Conservation (phyloP, 2,797 vertebrate species). For the Podarcis lilfordi region DNA sequence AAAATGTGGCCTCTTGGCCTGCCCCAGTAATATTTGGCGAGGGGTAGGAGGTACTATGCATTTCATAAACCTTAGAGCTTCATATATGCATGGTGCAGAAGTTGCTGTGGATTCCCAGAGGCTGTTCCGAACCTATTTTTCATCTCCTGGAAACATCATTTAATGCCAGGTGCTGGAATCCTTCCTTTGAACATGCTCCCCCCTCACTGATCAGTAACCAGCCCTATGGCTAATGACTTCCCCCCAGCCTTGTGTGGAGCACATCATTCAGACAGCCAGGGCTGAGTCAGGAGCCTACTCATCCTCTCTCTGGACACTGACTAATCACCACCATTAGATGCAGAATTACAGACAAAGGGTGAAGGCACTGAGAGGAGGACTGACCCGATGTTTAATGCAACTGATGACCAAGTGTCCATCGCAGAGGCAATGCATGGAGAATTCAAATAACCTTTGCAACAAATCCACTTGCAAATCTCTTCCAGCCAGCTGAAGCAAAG, state of each 20-base stretch:
- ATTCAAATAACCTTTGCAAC: constrained; percentile 57
- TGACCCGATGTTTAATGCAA: constrained; percentile 60
- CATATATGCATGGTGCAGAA: constrained; percentile 55
- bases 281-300: constrained; percentile 61
- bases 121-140: constrained; percentile 61
- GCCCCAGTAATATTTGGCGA: neutral
- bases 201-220: constrained; percentile 71
- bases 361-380: constrained; percentile 59
- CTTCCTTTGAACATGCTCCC: constrained; percentile 53
- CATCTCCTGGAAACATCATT: constrained; percentile 53
- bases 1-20: too few species aligned
- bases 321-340: constrained; percentile 79
- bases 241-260: constrained; percentile 58
- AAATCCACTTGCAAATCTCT: neutral
- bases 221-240: constrained; percentile 74
- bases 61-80: constrained; percentile 66
- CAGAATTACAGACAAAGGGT: constrained; percentile 67
- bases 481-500: too few species aligned
- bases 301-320: constrained; percentile 76
- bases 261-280: constrained; percentile 64
- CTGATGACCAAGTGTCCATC: constrained; percentile 52
- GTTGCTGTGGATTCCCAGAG: constrained; percentile 49
- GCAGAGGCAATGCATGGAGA: constrained; percentile 40
- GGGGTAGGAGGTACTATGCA: neutral
- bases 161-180: constrained; percentile 61